phyloP scores from a whole-genome alignment of 2,113 vertebrate genomes.

The Elephas maximus region DNA sequence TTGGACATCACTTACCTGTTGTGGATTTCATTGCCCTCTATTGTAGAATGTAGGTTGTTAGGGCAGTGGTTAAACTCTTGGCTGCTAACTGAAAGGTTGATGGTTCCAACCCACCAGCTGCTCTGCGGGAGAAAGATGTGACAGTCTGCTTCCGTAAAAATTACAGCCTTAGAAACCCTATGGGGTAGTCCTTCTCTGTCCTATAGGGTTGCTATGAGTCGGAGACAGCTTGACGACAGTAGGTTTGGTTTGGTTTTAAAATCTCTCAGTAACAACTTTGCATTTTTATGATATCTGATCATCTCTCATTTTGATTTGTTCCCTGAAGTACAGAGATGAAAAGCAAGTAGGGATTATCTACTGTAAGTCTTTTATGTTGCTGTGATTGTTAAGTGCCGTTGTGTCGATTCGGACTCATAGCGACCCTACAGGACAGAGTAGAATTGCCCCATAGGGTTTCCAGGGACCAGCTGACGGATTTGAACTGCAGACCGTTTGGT shows the following conservation, averaged over 20 bases:
- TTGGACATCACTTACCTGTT: background rate
- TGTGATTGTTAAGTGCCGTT: too few relatives aligned
- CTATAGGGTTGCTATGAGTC: background rate
- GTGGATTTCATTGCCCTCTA: background rate
- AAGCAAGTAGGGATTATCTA: background rate
- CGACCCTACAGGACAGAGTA: too few relatives aligned
- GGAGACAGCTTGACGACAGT: background rate
- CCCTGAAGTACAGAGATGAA: background rate
- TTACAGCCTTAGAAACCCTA: background rate
- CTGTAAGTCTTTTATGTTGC: background rate
- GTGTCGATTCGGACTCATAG: too few relatives aligned
- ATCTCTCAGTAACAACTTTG: background rate
- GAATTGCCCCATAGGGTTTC: too few relatives aligned
- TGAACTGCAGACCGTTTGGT: too few relatives aligned
- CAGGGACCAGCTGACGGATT: too few relatives aligned
- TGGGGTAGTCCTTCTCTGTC: background rate
- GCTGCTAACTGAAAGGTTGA: background rate
- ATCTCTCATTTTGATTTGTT: slow-evolving; percentile 24
- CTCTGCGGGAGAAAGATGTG: background rate
- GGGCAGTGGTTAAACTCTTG: background rate
- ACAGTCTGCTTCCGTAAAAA: background rate
- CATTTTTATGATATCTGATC: background rate
- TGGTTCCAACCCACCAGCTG: background rate
- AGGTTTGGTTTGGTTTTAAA: background rate
- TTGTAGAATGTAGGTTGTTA: background rate